Evolutionary conservation across 1,140 invertebrate species (phyloP).

Genomic region (Drosophila ogumai): DNA sequence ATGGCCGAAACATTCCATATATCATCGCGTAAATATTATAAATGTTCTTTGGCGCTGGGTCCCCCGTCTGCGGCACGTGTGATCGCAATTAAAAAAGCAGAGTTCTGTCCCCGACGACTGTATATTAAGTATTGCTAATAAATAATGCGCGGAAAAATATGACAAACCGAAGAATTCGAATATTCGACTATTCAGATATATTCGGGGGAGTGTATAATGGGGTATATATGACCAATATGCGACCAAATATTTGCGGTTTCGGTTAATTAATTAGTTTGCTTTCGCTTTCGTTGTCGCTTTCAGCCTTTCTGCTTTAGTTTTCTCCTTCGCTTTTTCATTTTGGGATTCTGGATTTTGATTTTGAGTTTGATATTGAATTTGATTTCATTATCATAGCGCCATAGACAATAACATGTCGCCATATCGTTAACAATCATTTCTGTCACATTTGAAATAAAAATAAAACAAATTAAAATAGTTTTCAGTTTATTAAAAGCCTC

Average conservation of each 20-base stretch:
- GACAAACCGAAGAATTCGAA: slow-evolving; percentile 51
- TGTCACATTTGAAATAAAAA: slow-evolving; percentile 76
- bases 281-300: slow-evolving; percentile 47
- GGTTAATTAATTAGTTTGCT: slow-evolving; percentile 74
- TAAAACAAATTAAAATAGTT: slow-evolving; percentile 82
- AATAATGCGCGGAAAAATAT: slow-evolving; percentile 70
- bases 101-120: slow-evolving; percentile 34
- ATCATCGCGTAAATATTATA: slow-evolving; percentile 62
- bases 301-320: neutral
- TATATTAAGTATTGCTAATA: slow-evolving; percentile 81
- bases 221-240: slow-evolving; percentile 24
- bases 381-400: slow-evolving; percentile 60
- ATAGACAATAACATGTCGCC: slow-evolving; percentile 53
- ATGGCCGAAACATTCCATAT: slow-evolving; percentile 67
- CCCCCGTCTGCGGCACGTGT: slow-evolving; percentile 60
- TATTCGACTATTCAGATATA: slow-evolving; percentile 5
- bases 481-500: slow-evolving; percentile 44
- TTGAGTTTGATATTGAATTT: slow-evolving; percentile 8
- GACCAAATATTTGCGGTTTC: slow-evolving; percentile 48
- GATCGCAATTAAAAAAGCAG: slow-evolving; percentile 71
- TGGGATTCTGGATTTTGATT: neutral
- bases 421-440: slow-evolving; percentile 80
- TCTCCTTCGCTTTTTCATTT: slow-evolving; percentile 1
- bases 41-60: slow-evolving; percentile 21
- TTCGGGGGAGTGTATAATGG: slow-evolving; percentile 4